Conservation (phyloP, 2,888 invertebrate genomes). For the Rhimphoctona megacephalus region DNA sequence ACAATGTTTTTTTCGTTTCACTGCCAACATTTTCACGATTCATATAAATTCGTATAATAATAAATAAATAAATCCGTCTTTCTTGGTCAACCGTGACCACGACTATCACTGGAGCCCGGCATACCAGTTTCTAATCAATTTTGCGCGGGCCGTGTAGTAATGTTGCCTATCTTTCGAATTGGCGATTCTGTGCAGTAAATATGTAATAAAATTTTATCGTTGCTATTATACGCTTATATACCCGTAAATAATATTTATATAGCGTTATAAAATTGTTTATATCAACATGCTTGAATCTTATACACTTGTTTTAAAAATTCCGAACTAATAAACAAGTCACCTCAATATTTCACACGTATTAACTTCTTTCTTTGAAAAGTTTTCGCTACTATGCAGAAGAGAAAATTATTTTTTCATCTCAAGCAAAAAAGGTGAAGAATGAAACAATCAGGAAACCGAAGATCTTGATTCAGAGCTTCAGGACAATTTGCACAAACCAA, state of each 20-base stretch:
- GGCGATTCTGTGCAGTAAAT: not conserved
- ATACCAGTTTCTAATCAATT: not conserved
- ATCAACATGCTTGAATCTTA: not conserved
- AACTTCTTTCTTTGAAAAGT: not conserved
- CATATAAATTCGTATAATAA: not conserved
- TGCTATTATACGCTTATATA: not conserved
- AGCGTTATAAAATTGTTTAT: not conserved
- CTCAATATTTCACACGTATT: not conserved
- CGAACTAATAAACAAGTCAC: not conserved
- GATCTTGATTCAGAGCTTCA: slow-evolving; percentile 54
- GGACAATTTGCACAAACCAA: slow-evolving; percentile 75
- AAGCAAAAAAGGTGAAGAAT: not conserved
- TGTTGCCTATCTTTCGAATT: not conserved
- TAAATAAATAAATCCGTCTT: not conserved
- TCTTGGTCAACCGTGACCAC: not conserved
- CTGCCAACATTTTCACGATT: not conserved
- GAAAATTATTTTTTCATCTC: not conserved
- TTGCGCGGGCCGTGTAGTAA: too few species aligned
- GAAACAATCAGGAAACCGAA: slow-evolving; percentile 25
- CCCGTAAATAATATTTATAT: not conserved
- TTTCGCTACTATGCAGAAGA: not conserved
- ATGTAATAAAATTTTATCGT: slow-evolving; percentile 7
- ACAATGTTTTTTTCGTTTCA: not conserved
- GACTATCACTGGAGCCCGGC: not conserved
- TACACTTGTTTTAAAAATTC: not conserved